Base-by-base conservation (phyloP, 2,888 invertebrate genomes). In the Ophion obscuratus region DNA sequence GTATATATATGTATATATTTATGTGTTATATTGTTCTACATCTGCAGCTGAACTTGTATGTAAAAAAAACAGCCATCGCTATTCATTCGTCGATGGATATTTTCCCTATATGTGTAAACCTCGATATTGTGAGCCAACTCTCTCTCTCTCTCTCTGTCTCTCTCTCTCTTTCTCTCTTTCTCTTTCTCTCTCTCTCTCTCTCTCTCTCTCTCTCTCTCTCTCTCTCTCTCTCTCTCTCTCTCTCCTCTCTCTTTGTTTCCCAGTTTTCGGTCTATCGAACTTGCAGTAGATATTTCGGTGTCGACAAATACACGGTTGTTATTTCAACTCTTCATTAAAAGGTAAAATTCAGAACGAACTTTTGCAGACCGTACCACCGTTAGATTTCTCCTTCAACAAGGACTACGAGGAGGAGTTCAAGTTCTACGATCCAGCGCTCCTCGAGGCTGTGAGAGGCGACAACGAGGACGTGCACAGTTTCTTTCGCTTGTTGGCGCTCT, bases 331-430 rank as follows among this genome's bases (percentile, higher is more conserved):
- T 1, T 47, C 71, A 36, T 80, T 83, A 61, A 4, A 14, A 57
- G 59, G 64, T 66, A 20, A 14, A 66, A 74, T 53, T 5, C 9
- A 24, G 5, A 62, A 61, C 7, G 47, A 68, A 27, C 9, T 85
- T 70, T 92, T 92, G 7, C 95, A 98, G 98, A 95, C 95, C 87
- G 95, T 97, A 64, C 96, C 97, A 91, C 96, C 97, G 70, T 95
- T 99, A 89, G 99, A 99, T 94, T 99, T 99, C 94, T 98, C 99
- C n/a, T 96, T 96, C 93, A 99, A 99, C 95, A 96, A 97, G 62
- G 97, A 98, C 94, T 97, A 97, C 94, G 99, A 99, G 94, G 95
- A 97, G 9, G 97, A 97, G 85, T 99, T 99, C 95, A 97, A 97
- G 92, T 99, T 99, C 95, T 99, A 97, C 95, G 99, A 99, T 95